Conservation (phyloP, 2,888 invertebrate genomes). For the Yponomeuta malinellus region DNA sequence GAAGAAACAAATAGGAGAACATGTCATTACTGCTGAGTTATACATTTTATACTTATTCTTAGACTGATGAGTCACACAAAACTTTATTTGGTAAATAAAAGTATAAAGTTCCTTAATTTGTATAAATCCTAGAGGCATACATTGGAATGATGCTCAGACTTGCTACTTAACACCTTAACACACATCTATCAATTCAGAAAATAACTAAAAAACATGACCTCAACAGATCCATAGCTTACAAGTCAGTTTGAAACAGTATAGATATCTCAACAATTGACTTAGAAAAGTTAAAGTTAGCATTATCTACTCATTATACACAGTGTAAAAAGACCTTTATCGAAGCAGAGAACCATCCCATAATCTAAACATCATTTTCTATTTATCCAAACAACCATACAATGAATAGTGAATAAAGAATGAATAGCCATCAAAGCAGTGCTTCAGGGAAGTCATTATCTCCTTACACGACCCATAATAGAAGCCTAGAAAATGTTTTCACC, state of each 20-base stretch:
- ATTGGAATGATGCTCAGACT: not conserved
- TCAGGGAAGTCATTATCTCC: no score
- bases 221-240: not conserved
- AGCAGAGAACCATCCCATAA: not conserved
- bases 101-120: not conserved
- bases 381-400: not conserved
- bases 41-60: not conserved
- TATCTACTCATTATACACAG: not conserved
- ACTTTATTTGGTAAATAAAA: no score
- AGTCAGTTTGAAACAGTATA: not conserved
- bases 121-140: not conserved
- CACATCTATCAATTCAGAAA: not conserved
- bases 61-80: not conserved
- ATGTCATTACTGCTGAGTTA: no score
- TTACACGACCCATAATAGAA: no score
- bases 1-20: no score
- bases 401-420: no score
- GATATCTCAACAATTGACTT: slow-evolving; percentile 9
- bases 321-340: not conserved
- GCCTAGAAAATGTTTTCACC: no score
- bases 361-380: not conserved
- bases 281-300: slow-evolving; percentile 4
- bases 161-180: not conserved
- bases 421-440: no score
- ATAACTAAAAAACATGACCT: not conserved